Percentiles rank a stretch among this genome's conserved stretches.
Evolutionary conservation across 2,888 invertebrate species (phyloP).

Genomic region (Argynnis bischoffii): DNA sequence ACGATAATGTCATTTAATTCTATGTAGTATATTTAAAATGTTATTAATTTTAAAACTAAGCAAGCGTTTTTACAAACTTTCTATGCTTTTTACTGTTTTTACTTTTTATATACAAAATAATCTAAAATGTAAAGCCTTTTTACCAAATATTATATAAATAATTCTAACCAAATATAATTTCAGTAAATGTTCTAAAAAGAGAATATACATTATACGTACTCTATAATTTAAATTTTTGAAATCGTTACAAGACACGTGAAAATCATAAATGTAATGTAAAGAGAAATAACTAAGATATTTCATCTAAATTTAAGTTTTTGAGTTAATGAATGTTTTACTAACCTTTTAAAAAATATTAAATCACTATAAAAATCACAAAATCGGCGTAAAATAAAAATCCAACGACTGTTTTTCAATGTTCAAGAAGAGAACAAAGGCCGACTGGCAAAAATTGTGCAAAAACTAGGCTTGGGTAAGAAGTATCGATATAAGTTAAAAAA

Average conservation of each 20-base stretch:
- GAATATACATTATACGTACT: neutral
- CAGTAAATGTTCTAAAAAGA: neutral
- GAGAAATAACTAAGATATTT: neutral
- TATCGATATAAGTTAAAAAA: too few species aligned
- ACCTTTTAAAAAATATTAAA: conserved; percentile 1
- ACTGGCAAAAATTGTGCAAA: neutral
- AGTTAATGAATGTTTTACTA: neutral
- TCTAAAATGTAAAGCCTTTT: too few species aligned
- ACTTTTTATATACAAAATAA: too few species aligned
- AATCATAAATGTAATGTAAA: neutral
- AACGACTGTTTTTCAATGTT: neutral
- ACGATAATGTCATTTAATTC: too few species aligned
- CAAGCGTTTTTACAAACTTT: too few species aligned
- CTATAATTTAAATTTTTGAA: conserved; percentile 4
- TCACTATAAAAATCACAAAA: neutral
- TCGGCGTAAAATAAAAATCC: neutral
- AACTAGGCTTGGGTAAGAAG: neutral
- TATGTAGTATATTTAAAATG: too few species aligned
- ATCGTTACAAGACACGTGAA: conserved; percentile 14
- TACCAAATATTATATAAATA: neutral
- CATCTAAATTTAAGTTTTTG: neutral
- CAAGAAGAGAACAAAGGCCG: conserved; percentile 4
- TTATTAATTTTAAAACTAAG: too few species aligned
- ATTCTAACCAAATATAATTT: neutral
- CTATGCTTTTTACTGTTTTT: too few species aligned